Percentiles rank a stretch among this genome's conserved stretches.
Conservation (phyloP, 1,140 invertebrate species). For the Thaumatotibia leucotreta region DNA sequence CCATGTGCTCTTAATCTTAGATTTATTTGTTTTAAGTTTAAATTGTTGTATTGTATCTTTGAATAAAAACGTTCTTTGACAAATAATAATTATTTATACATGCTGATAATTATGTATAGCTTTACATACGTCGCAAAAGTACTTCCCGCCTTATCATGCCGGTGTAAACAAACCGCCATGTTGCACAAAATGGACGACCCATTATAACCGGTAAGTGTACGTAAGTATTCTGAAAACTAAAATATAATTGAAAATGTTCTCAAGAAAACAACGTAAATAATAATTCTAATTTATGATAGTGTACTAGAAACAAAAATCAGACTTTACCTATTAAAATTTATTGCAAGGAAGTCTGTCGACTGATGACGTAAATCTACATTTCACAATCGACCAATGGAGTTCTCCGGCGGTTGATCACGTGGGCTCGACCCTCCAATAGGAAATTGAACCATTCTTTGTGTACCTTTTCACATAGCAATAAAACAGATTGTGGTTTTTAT, state of each 20-base stretch:
- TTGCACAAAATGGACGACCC: constrained; percentile 61
- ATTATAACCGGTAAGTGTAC: constrained; percentile 40
- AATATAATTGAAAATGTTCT: background rate
- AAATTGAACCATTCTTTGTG: constrained; percentile 67
- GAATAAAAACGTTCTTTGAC: constrained; percentile 51
- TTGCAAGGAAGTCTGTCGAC: constrained; percentile 31
- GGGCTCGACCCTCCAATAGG: constrained; percentile 60
- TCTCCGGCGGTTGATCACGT: constrained; percentile 53
- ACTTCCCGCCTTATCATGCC: constrained; percentile 73
- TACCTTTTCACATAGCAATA: constrained; percentile 72
- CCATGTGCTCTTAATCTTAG: constrained; percentile 48
- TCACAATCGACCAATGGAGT: constrained; percentile 47
- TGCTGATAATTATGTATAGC: constrained; percentile 22
- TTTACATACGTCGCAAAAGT: constrained; percentile 39
- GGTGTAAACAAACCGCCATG: constrained; percentile 78
- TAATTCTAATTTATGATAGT: background rate
- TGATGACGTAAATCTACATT: constrained; percentile 41
- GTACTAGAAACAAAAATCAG: background rate
- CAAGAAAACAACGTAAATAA: background rate
- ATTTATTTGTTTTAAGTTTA: constrained; percentile 31
- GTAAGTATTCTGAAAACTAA: constrained; percentile 33
- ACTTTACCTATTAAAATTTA: background rate
- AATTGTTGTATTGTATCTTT: constrained; percentile 30
- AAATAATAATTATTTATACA: constrained; percentile 36
- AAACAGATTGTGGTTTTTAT: constrained; percentile 72